Base-by-base conservation (phyloP, 1,140 invertebrate species). In the Pantala flavescens region DNA sequence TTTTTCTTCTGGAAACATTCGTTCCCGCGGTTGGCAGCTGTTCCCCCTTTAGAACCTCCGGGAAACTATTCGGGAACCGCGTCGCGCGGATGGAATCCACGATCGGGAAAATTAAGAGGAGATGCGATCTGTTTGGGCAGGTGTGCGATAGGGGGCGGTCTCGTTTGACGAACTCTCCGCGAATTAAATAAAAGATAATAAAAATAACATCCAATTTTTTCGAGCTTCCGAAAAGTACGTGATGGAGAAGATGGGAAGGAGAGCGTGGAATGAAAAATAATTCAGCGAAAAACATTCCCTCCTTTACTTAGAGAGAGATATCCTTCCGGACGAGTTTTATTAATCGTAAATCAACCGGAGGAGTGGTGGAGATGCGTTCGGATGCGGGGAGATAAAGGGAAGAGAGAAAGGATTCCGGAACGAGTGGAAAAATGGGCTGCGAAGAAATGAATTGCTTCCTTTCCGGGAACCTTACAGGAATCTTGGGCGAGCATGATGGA, bases 1-100 rank as follows among this genome's bases (percentile, higher is more conserved):
- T 24, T 73, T 70, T 42, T 73, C 71, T n/a, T 76, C 74, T 71
- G 72, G 19, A 43, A 74, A 77, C 76, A 74, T 75, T 75, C 76
- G 78, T 77, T 76, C 78, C 77, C 78, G 3, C 28, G 3, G 9
- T n/a, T 36, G 28, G 28, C 28, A 36, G 28, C 28, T 36, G 28
- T 36, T 36, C 28, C 9, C 28, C 28, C 28, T 36, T 36, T 36
- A 36, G 28, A 36, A 9, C 28, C 28, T 36, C 28, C 9, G 3
- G 9, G 9, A 36, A 36, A 36, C 3, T 36, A 36, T 36, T 36
- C 28, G 3, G 28, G 28, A 36, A 36, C 9, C 28, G 28, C 9
- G 9, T 36, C 28, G 28, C 28, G 28, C 3, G 28, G 28, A 36
- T 36, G 28, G 28, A 36, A 36, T 36, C 28, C 28, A 5, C 28